A percentile compares a stretch with the other conserved stretches of the same genome.
Conservation (phyloP, 2,888 invertebrate genomes). For the Aporophyla nigra region DNA sequence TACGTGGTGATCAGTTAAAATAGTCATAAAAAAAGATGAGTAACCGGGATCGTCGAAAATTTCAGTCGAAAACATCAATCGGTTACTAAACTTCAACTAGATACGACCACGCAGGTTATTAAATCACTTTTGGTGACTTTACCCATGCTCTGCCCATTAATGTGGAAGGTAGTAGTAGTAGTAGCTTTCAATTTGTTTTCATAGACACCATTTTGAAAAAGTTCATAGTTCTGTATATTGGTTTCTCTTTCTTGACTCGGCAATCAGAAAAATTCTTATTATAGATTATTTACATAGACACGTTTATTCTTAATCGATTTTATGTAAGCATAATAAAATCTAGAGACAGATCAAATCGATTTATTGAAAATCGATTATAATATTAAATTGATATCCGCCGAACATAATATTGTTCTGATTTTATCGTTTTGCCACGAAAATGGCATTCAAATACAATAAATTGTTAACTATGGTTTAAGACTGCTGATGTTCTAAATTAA, state of each 20-base stretch:
- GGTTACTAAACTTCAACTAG: too few relatives aligned
- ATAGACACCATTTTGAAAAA: not conserved
- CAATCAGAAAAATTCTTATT: not conserved
- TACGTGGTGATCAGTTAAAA: not conserved
- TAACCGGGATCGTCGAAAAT: too few relatives aligned
- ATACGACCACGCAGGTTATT: too few relatives aligned
- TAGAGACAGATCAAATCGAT: constrained; percentile 11
- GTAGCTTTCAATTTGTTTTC: not conserved
- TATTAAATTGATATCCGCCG: not conserved
- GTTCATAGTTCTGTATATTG: not conserved
- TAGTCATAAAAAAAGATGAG: not conserved
- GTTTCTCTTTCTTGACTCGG: too few relatives aligned
- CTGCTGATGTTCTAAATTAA: not conserved
- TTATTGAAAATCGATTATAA: constrained; percentile 11
- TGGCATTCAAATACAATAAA: constrained; percentile 12
- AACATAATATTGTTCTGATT: not conserved
- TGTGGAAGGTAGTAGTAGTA: too few relatives aligned
- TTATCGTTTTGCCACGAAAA: constrained; percentile 15
- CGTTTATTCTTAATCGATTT: not conserved
- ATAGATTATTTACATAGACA: not conserved
- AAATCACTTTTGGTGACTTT: too few relatives aligned
- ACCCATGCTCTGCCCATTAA: not conserved
- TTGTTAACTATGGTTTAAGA: not conserved
- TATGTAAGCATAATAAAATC: not conserved
- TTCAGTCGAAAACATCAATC: too few relatives aligned